Evolutionary conservation across 2,888 invertebrate genomes (phyloP).

Genomic region (Carcina quercana): DNA sequence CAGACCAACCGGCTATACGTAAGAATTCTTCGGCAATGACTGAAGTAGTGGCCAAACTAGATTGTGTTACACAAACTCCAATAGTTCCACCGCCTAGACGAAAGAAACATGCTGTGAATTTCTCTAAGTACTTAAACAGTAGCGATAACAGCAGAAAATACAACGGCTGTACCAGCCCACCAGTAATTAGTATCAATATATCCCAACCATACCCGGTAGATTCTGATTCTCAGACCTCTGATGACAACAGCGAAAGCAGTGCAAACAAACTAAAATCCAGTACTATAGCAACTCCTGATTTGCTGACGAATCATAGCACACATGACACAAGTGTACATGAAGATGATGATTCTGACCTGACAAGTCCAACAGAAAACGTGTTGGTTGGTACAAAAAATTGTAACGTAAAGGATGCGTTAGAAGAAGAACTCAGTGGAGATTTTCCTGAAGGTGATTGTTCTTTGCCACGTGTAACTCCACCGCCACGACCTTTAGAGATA

Average conservation of each 20-base stretch:
- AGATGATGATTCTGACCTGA: slow-evolving; percentile 21
- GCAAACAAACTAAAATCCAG: slow-evolving; percentile 6
- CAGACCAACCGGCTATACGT: slow-evolving; percentile 36
- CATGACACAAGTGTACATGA: slow-evolving; percentile 34
- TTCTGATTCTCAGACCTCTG: slow-evolving; percentile 61
- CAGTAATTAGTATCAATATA: slow-evolving; percentile 76
- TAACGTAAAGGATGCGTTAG: slow-evolving; percentile 7
- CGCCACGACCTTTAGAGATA: slow-evolving; percentile 23
- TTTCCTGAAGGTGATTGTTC: slow-evolving; percentile 49
- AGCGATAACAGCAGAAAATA: slow-evolving; percentile 24
- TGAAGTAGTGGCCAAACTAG: slow-evolving; percentile 32
- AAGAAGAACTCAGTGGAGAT: slow-evolving; percentile 25
- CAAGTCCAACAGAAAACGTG: slow-evolving; percentile 10
- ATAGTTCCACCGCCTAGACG: slow-evolving; percentile 45
- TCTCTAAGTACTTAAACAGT: slow-evolving; percentile 29
- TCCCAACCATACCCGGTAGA: slow-evolving; percentile 67
- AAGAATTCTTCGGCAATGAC: slow-evolving; percentile 61
- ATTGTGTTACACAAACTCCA: slow-evolving; percentile 50
- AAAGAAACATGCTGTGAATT: slow-evolving; percentile 32
- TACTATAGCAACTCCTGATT: slow-evolving; percentile 66
- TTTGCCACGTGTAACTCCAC: slow-evolving; percentile 46
- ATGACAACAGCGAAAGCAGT: slow-evolving; percentile 52
- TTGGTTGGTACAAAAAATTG: no score
- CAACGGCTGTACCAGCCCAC: slow-evolving; percentile 46
- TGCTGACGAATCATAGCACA: slow-evolving; percentile 73